Conservation (phyloP, 2,888 invertebrate species). For the Cheilosia scutellata region DNA sequence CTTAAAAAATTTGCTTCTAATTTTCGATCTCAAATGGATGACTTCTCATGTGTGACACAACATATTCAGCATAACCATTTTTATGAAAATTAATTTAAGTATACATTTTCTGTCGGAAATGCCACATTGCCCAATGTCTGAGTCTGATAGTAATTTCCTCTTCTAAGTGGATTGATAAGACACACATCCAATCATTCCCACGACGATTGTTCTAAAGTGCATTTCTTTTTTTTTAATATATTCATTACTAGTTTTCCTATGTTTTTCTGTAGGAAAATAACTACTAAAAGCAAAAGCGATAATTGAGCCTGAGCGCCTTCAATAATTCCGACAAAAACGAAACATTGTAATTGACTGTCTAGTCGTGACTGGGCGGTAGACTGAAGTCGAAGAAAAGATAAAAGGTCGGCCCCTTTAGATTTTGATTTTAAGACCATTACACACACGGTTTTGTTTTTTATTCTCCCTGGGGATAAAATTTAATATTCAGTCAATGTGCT, state of each 20-base stretch:
- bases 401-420: conserved; percentile 47
- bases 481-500: conserved; percentile 54
- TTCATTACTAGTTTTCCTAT: conserved; percentile 18
- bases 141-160: conserved; percentile 9
- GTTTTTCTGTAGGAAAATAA: conserved; percentile 3
- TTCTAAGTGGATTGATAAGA: conserved; percentile 53
- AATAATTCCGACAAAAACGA: conserved; percentile 36
- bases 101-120: background rate
- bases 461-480: conserved; percentile 20
- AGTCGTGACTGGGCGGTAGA: conserved; percentile 61
- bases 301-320: conserved; percentile 71
- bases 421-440: background rate
- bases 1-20: too few species aligned
- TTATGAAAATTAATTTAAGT: too few species aligned
- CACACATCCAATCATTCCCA: conserved; percentile 9
- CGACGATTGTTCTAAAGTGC: conserved; percentile 48
- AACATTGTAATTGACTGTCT: conserved; percentile 70
- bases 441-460: conserved; percentile 1
- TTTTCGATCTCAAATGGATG: too few species aligned
- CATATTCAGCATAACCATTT: too few species aligned
- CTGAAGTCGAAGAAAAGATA: conserved; percentile 50
- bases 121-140: conserved; percentile 16
- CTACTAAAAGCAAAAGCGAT: conserved; percentile 42
- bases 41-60: too few species aligned
- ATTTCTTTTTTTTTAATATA: conserved; percentile 49